Evolutionary conservation across 2,113 vertebrate species (phyloP).

Genomic region (Pipra filicauda): DNA sequence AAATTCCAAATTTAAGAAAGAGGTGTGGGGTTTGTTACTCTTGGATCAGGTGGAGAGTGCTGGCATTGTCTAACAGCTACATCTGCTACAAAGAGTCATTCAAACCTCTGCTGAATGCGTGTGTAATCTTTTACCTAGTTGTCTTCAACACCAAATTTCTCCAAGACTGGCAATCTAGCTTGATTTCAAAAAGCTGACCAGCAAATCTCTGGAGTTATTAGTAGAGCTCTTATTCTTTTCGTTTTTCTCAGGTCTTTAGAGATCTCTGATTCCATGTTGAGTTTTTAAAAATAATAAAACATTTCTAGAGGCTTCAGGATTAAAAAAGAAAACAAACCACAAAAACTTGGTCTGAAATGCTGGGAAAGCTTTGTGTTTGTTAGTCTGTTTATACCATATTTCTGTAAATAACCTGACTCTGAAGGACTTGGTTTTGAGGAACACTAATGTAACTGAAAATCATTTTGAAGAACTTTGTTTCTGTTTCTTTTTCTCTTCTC

Average conservation of each 20-base stretch:
- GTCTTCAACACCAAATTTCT: not conserved
- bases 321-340: not conserved
- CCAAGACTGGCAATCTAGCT: not conserved
- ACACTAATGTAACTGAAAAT: not conserved
- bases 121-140: not conserved
- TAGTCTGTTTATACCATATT: not conserved
- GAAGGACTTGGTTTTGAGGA: not conserved
- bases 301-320: not conserved
- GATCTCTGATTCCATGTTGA: not conserved
- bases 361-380: not conserved
- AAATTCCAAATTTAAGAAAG: not conserved
- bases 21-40: not conserved
- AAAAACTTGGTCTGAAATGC: not conserved
- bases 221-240: not conserved
- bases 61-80: not conserved
- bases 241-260: not conserved
- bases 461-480: not conserved
- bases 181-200: not conserved
- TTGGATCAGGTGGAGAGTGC: rapidly evolving
- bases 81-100: not conserved
- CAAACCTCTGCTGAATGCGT: not conserved
- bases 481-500: not conserved
- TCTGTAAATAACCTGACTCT: not conserved
- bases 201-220: not conserved
- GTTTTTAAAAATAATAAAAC: not conserved